Base-by-base conservation (phyloP, 1,140 invertebrate species). In the Trichonephila inaurata region DNA sequence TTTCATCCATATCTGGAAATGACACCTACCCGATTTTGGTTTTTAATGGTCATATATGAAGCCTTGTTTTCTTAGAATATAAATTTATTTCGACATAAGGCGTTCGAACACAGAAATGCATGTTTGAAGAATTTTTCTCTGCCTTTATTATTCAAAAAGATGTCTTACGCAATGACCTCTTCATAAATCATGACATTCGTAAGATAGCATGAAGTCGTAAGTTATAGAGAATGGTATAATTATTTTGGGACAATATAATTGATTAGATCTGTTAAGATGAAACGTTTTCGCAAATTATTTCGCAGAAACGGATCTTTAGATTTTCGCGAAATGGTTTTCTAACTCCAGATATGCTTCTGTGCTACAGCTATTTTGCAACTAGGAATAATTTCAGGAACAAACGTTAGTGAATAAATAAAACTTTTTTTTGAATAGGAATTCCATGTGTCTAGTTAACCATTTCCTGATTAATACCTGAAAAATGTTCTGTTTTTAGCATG, bases 1-100 rank as follows among this genome's bases (percentile, higher is more conserved):
- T 77, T 77, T 77, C 72, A 77, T 77, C 72, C 33, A 33, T 77
- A 16, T 77, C 33, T 77, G 72, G 28, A 77, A 77, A 40, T 77
- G 72, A 77, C 72, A 33, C 72, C 72, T 77, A 77, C 72, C 18
- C 24, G 72, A 77, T 77, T 77, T 77, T 77, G 6, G 2, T 77
- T 72, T 72, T n/a, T 21, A 19, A 28, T 77, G 28, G 10, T 77
- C 62, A 51, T 21, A 19, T 6, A 33, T 33, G 72, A 77, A 10
- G 28, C 72, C 66, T 69, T 24, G n/a, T 51, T 12, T 77, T 77
- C 72, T 5, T 2, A 40, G 72, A 77, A 77, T 33, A 77, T 77
- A 77, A 77, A 33, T 77, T 28, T 19, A 18, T 16, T 19, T 6
- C 72, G 72, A 77, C 72, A 77, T 40, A 33, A 77, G 72, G 72